Base-by-base conservation (phyloP, 2,888 invertebrate species). In the Thecophora atra region DNA sequence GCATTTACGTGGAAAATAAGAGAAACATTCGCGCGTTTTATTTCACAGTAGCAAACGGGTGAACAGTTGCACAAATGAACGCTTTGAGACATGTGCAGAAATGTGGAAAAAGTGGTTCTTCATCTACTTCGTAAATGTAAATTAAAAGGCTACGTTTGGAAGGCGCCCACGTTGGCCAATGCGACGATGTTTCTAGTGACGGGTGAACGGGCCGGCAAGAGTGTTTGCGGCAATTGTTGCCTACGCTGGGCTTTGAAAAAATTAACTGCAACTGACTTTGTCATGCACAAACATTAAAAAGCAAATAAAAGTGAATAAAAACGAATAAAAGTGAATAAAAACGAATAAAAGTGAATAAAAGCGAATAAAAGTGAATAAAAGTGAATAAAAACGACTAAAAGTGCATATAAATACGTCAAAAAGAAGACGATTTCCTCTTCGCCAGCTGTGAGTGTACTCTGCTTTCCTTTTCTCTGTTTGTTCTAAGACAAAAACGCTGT, bases 1-100 rank as follows among this genome's bases (percentile, higher is more conserved):
- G n/a, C 66, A 70, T 44, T 70, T 62, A 63, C 26, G 62, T 52
- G 51, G 56, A 70, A 73, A 70, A 51, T 51, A 47, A 44, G 21
- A n/a, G n/a, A n/a, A n/a, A n/a, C n/a, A n/a, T n/a, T n/a, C n/a
- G n/a, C n/a, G 13, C 44, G 7, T 44, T 44, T 44, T 13, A 47
- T 47, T 47, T 63, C 21, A 42, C 19, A 21, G 42, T n/a, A 19
- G 60, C n/a, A 24, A 30, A n/a, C 26, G n/a, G 28, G 1, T 63
- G 17, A 44, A 44, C 21, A 42, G n/a, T 24, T n/a, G n/a, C n/a
- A n/a, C 26, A 30, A 26, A 1, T 63, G 17, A 44, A 44, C 21
- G 19, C 6, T 24, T 26, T 58, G 5, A n/a, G 17, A 26, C 19
- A 28, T 19, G 51, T 51, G 28, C n/a, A 47, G 15, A 24, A 64